Conservation (phyloP, 2,888 invertebrate species). For the Polia nebulosa region DNA sequence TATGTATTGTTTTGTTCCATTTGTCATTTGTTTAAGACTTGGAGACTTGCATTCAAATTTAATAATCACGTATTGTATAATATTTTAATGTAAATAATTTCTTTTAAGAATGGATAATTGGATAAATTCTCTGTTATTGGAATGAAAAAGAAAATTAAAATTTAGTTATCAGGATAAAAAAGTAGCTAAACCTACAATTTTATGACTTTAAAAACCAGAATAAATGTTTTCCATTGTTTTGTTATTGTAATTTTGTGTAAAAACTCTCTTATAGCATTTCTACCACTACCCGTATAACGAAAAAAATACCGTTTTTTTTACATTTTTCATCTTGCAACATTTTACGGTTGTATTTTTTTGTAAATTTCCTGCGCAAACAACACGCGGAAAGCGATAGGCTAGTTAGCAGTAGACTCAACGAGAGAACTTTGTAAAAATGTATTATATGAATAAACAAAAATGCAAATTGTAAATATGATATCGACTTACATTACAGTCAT, state of each 20-base stretch:
- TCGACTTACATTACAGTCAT: conserved; percentile 90
- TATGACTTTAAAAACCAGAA: neutral
- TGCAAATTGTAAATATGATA: conserved; percentile 89
- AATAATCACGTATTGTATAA: conserved; percentile 29
- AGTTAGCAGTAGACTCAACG: conserved; percentile 73
- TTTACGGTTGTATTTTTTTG: conserved; percentile 65
- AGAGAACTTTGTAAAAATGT: conserved; percentile 89
- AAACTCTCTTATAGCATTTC: conserved; percentile 59
- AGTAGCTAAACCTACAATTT: neutral
- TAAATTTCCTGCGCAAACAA: conserved; percentile 64
- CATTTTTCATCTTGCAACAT: conserved; percentile 55
- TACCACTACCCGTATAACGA: conserved; percentile 26
- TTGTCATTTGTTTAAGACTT: conserved; percentile 19
- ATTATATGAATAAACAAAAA: conserved; percentile 79
- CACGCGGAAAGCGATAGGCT: conserved; percentile 58
- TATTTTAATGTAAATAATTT: conserved; percentile 41
- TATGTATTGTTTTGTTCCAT: conserved; percentile 47
- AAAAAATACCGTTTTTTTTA: conserved; percentile 57
- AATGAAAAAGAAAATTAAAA: neutral
- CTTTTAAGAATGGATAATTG: neutral
- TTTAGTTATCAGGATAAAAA: neutral
- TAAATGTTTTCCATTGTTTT: neutral
- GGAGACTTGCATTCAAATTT: conserved; percentile 8
- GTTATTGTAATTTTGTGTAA: neutral
- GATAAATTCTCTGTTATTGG: neutral